A percentile compares a stretch with the other conserved stretches of the same genome.
Evolutionary conservation across 2,888 invertebrate species (phyloP).

Genomic region (Drosophila multiciliata): DNA sequence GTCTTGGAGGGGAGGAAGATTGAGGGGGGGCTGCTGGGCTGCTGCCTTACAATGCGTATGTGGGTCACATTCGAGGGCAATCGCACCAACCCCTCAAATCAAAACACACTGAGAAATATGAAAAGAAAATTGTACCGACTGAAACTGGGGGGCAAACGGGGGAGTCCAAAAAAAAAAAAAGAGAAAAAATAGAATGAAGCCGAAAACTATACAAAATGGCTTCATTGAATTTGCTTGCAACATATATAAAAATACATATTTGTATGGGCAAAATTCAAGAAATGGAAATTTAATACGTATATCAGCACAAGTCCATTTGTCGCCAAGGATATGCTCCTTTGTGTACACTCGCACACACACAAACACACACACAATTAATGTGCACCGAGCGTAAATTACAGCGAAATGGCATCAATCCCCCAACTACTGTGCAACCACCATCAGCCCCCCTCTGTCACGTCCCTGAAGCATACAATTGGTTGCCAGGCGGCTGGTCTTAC

Average conservation of each 20-base stretch:
- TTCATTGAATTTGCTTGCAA: conserved; percentile 64
- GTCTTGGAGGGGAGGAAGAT: neutral
- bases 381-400: conserved; percentile 77
- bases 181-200: conserved; percentile 22
- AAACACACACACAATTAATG: conserved; percentile 65
- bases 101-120: conserved; percentile 34
- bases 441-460: neutral
- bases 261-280: conserved; percentile 22
- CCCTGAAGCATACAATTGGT: conserved; percentile 33
- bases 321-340: conserved; percentile 67
- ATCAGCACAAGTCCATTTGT: conserved; percentile 49
- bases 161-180: conserved; percentile 24
- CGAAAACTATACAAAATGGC: conserved; percentile 62
- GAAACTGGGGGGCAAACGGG: neutral
- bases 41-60: conserved; percentile 40
- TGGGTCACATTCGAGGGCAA: conserved; percentile 53
- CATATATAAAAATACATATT: conserved; percentile 9
- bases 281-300: conserved; percentile 74
- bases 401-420: conserved; percentile 14
- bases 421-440: neutral
- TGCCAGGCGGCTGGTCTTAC: conserved; percentile 46
- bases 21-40: neutral
- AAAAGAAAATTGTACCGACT: conserved; percentile 28
- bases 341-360: neutral
- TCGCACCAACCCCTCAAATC: neutral